phyloP scores from a whole-genome alignment of 2,113 vertebrate species.

The Columbina picui region DNA sequence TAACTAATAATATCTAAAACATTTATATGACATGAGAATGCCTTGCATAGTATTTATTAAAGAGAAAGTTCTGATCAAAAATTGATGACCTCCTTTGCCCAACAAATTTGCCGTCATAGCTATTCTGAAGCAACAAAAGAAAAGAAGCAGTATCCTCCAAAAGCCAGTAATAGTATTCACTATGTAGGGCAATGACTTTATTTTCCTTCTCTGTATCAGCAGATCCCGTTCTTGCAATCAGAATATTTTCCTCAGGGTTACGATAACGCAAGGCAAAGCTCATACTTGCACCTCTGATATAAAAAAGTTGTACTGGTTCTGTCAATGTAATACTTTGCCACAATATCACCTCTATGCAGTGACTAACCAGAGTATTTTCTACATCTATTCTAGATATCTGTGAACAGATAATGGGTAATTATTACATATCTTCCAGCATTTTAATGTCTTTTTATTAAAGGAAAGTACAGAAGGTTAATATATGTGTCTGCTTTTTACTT shows the following conservation, averaged over 20 bases:
- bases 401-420: background rate
- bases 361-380: background rate
- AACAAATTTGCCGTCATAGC: background rate
- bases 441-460: background rate
- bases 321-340: background rate
- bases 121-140: background rate
- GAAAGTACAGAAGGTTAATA: background rate
- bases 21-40: background rate
- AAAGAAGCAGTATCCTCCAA: background rate
- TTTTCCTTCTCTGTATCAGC: background rate
- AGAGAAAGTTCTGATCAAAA: background rate
- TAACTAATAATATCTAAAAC: background rate
- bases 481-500: background rate
- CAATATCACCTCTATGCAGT: background rate
- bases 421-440: background rate
- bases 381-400: background rate
- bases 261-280: background rate
- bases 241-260: background rate
- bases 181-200: background rate
- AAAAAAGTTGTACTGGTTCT: background rate
- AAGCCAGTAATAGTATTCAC: background rate
- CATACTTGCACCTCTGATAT: background rate
- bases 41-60: background rate
- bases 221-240: background rate
- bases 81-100: background rate